These are phyloP conservation scores for Parthenolecanium corni DNA, from an alignment of 2,888 invertebrate species.

Conservation along the genomic window DNA sequence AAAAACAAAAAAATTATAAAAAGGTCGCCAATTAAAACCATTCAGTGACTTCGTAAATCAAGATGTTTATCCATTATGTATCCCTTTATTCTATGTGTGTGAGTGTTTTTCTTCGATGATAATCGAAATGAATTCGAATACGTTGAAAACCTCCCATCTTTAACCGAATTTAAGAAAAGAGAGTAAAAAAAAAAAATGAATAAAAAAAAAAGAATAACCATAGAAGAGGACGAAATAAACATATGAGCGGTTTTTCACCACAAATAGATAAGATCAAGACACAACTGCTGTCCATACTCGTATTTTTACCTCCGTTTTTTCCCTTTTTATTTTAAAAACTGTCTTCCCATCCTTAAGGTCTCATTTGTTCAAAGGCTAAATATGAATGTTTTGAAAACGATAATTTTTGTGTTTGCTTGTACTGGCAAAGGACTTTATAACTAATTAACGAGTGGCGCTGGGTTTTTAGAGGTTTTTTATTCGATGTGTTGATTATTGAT, in stretches of 20 bases:
- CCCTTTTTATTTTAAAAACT: background rate
- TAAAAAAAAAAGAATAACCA: too few species aligned
- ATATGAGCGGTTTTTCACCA: constrained; percentile 2
- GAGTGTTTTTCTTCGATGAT: background rate
- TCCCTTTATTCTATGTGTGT: background rate
- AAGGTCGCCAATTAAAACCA: constrained; percentile 23
- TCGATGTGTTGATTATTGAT: too few species aligned
- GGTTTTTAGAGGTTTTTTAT: too few species aligned
- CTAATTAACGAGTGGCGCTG: too few species aligned
- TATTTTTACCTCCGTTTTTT: background rate
- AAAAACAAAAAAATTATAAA: constrained; percentile 2
- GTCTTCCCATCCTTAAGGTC: too few species aligned
- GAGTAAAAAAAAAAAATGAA: background rate
- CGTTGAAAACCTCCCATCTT: constrained; percentile 9
- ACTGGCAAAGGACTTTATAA: too few species aligned
- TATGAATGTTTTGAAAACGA: background rate
- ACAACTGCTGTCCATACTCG: constrained; percentile 15
- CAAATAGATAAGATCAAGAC: constrained; percentile 19
- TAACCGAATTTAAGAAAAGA: constrained; percentile 6
- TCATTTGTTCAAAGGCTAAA: background rate
- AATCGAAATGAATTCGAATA: constrained; percentile 3
- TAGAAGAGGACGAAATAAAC: background rate
- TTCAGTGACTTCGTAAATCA: constrained; percentile 21
- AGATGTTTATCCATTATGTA: constrained; percentile 23
- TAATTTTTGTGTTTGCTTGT: too few species aligned